A percentile compares a stretch with the other conserved stretches of the same genome.
Conservation (phyloP, 2,797 vertebrate species). For the Pterois miles region DNA sequence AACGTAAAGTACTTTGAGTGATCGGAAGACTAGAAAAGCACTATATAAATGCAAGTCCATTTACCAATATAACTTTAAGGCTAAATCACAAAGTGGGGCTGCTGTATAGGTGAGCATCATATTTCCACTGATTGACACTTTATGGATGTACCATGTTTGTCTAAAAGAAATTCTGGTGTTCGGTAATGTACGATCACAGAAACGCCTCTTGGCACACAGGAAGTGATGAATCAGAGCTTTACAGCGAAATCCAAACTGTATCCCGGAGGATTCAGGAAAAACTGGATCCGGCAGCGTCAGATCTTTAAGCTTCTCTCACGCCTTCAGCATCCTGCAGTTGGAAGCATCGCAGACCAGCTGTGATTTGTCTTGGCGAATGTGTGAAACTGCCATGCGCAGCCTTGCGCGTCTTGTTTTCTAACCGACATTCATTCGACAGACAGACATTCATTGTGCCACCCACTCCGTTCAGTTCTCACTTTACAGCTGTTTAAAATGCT, state of each 20-base stretch:
- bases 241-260: background rate
- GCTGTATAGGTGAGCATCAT: background rate
- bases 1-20: too few species aligned
- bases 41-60: too few species aligned
- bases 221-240: constrained; percentile 4
- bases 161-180: background rate
- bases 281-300: background rate
- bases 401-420: background rate
- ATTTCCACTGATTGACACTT: background rate
- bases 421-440: too few species aligned
- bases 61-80: accelerated
- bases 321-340: background rate
- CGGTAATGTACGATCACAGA: background rate
- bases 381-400: background rate
- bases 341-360: constrained; percentile 7
- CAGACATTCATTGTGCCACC: background rate
- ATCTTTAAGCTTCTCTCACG: background rate
- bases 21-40: too few species aligned
- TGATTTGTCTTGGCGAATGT: background rate
- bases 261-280: constrained; percentile 12
- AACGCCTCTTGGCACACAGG: background rate
- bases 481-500: constrained; percentile 47
- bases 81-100: background rate
- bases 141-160: background rate
- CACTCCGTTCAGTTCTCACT: constrained; percentile 1